These are phyloP conservation scores for Nasonia longicornis DNA, from an alignment of 1,140 invertebrate species.

Conservation along the genomic window DNA sequence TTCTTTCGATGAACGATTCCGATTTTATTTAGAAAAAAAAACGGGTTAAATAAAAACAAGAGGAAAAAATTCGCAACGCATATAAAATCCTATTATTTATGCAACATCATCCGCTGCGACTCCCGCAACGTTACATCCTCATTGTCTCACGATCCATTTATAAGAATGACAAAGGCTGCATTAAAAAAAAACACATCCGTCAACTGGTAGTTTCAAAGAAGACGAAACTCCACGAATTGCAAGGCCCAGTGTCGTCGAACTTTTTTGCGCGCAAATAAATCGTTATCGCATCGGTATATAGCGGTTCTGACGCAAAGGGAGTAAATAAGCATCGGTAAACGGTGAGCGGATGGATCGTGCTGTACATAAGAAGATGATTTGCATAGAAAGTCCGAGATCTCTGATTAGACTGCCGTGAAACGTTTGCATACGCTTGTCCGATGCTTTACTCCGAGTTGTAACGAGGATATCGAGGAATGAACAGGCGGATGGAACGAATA, in stretches of 20 bases:
- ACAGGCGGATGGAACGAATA: not conserved
- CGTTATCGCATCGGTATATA: not conserved
- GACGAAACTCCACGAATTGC: too few relatives aligned
- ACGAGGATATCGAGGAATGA: not conserved
- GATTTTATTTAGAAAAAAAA: not conserved
- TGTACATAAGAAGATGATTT: not conserved
- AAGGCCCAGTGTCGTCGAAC: too few relatives aligned
- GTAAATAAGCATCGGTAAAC: not conserved
- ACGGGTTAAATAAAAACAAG: not conserved
- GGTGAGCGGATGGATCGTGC: not conserved
- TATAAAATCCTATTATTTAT: not conserved
- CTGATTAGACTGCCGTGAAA: not conserved
- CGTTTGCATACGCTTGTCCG: not conserved
- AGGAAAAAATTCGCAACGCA: not conserved
- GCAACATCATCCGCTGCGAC: not conserved
- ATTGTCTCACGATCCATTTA: not conserved
- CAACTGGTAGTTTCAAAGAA: too few relatives aligned
- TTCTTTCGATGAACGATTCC: not conserved
- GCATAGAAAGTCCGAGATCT: constrained; percentile 15
- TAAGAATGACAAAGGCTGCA: not conserved
- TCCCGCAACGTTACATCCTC: not conserved
- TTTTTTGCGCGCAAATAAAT: too few relatives aligned
- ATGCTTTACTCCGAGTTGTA: not conserved
- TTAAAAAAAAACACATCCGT: too few relatives aligned
- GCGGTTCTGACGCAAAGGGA: not conserved